Evolutionary conservation across 2,113 vertebrate species (phyloP).

Genomic region (Thalassarche chlororhynchos): DNA sequence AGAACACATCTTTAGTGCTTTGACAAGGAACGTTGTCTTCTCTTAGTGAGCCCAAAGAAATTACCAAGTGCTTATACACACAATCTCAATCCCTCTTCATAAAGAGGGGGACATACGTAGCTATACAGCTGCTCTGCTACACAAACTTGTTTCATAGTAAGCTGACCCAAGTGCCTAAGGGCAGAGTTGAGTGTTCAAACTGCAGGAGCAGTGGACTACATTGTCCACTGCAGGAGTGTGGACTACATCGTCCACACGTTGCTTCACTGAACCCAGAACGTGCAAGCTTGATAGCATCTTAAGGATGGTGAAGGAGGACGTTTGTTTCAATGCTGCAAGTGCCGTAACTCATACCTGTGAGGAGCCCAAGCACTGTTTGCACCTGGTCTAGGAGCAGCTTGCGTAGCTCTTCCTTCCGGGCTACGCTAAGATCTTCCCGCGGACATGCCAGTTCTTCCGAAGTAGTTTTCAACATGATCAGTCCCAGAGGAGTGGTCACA

Average conservation of each 20-base stretch:
- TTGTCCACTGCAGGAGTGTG: neutral
- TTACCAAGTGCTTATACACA: neutral
- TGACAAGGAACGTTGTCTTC: neutral
- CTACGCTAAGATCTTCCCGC: constrained; percentile 93
- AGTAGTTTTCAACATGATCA: constrained; percentile 96
- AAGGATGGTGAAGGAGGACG: neutral
- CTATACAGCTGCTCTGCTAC: neutral
- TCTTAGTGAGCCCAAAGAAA: neutral
- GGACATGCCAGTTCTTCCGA: constrained; percentile 97
- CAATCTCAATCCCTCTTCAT: neutral
- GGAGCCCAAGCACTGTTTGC: constrained; percentile 90
- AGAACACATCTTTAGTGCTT: neutral
- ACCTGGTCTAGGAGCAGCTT: constrained; percentile 96
- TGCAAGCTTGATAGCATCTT: neutral
- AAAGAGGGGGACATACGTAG: neutral
- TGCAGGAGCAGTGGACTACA: neutral
- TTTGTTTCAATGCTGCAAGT: neutral
- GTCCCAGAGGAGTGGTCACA: constrained; percentile 87
- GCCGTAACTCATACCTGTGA: constrained; percentile 81
- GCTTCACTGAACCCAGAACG: rapidly evolving
- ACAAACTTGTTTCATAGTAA: rapidly evolving
- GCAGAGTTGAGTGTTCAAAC: neutral
- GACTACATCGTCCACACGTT: rapidly evolving
- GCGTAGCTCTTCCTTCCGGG: constrained; percentile 93
- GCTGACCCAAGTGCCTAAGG: neutral